Base-by-base conservation (phyloP, 2,888 invertebrate genomes). In the Epicampocera succincta region DNA sequence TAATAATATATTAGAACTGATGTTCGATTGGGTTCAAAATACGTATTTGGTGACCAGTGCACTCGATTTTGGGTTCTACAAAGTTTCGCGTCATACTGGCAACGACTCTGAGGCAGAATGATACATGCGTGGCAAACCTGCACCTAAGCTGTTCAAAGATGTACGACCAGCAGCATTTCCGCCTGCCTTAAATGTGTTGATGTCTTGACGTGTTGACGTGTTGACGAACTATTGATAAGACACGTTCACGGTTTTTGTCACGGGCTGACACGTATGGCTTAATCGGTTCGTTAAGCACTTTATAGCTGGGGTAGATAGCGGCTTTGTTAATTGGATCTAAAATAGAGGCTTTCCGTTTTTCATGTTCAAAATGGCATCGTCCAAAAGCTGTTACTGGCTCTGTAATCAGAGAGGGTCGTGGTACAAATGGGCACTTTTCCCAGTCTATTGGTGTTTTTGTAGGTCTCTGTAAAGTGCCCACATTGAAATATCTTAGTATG, bases 391-490 rank as follows among this genome's bases (percentile, higher is more conserved):
- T 96, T 90, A 96, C 94, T 85, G 96, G 96, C 90, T 96, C 95
- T 85, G 96, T 94, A 86, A 96, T 94, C 91, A 96, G 93, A 89
- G 96, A 95, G 87, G 96, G 96, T 86, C 96, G 93, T 86, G 96
- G 95, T 88, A 96, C 96, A 92, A 93, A 95, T 88, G 96, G 96
- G 91, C 95, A 95, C 93, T 95, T 96, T 92, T 96, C 95, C 96
- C 96, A 96, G 88, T 96, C 96, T 89, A 96, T 94, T 92, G 93
- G 92, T 91, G 93, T 92, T 91, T 86, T 87, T 91, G 93, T 92
- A 91, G 86, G 87, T 81, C 86, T 89, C 90, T 90, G 90, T 83
- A 90, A 90, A 58, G 40, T 87, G 87, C 87, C 90, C 90, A 89
- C 85, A 86, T 74, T 54, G 71, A 33, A 65, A 78, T 79, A 76